Evolutionary conservation across 64 coral and sea anemone species (phyloP), one percentile per base, ranked within the genome.

Genomic region (Actinia equina): DNA sequence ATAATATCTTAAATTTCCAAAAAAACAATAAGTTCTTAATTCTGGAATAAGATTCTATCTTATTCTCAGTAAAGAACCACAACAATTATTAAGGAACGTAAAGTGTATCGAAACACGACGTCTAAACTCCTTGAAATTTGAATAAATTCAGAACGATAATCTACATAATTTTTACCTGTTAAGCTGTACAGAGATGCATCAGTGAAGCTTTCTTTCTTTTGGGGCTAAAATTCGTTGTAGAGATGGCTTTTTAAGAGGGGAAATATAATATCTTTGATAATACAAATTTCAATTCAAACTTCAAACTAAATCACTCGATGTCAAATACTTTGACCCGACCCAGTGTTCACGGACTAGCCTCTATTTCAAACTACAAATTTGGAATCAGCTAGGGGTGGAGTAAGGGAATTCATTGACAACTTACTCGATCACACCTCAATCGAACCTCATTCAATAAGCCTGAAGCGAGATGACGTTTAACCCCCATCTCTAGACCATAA

Each of bases 151-250:
- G 41, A 15, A 3, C 7, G 9, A 30, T 74, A 15, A 30, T 74
- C 26, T 74, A 74, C 69, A 74, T 74, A 74, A 41, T 74, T 74
- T 26, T 74, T 74, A 74, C 69, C 69, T 23, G 69, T 41, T 41
- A 74, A 0, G 69, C 2, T 16, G 69, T 74, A 0, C 1, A 74
- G 22, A 74, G 25, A 74, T 12, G 15, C 69, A 74, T 74, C 69
- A 74, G 26, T 74, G 20, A 74, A 74, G 10, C 27, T 41, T 30
- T 41, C 10, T 41, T 15, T 69, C 5, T 25, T 14, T 74, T 13
- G 12, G 13, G 10, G 7, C 20, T 30, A 13, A 74, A 25, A 27
- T 27, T 30, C 5, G 6, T n/a, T 11, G 15, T 8, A 37, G 12
- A 41, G 41, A 41, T 41, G 69, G n/a, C n/a, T 30, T 30, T 30